Evolutionary conservation across 2,797 vertebrate genomes (phyloP).

Genomic region (Gymnoscopelus microlampas): DNA sequence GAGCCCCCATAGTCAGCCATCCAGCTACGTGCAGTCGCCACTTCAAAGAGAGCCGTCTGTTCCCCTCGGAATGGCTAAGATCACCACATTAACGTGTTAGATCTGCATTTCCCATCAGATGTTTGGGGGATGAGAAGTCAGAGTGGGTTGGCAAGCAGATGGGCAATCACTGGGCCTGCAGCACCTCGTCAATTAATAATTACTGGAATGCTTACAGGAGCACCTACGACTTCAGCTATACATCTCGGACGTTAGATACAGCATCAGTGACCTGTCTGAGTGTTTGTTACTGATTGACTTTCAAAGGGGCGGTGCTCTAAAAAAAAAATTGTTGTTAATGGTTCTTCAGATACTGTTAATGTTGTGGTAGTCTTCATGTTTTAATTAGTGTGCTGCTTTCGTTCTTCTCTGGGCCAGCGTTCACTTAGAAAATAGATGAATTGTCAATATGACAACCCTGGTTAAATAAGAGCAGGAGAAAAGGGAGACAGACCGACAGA

Average conservation of each 20-base stretch:
- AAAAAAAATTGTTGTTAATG: too few species aligned
- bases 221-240: too few species aligned
- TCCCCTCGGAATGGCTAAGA: conserved; percentile 16
- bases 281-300: too few species aligned
- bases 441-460: neutral
- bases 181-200: conserved; percentile 15
- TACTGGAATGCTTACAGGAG: neutral
- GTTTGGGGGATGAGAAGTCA: neutral
- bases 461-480: neutral
- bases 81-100: conserved; percentile 26
- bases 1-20: conserved; percentile 19
- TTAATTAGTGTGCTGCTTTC: too few species aligned
- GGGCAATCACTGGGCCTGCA: conserved; percentile 2
- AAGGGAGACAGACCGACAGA: neutral
- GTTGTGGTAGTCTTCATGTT: too few species aligned
- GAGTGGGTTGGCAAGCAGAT: conserved; percentile 6
- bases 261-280: too few species aligned
- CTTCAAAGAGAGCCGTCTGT: conserved; percentile 38
- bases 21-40: conserved; percentile 31
- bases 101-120: conserved; percentile 19
- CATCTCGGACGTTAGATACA: too few species aligned
- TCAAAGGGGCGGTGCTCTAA: too few species aligned
- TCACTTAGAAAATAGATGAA: neutral
- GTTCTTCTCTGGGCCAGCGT: too few species aligned
- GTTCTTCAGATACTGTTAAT: too few species aligned